Conservation (phyloP, 2,888 invertebrate genomes). For the Copidosoma aretas region DNA sequence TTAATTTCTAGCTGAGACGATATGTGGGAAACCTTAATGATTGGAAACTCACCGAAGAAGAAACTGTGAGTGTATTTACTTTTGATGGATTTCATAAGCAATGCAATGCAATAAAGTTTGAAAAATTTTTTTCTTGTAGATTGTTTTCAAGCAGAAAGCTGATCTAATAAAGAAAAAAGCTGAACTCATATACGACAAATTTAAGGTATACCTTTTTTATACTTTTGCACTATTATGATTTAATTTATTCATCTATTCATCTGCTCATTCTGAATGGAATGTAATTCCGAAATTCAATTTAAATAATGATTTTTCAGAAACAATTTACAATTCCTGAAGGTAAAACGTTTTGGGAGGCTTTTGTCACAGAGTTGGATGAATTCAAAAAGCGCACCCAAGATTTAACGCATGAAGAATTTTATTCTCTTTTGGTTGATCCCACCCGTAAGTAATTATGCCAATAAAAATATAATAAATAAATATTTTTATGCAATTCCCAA, state of each 20-base stretch:
- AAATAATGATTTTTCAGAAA: conserved; percentile 52
- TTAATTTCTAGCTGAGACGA: conserved; percentile 66
- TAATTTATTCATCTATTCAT: too few species aligned
- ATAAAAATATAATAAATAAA: too few species aligned
- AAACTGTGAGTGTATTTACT: conserved; percentile 61
- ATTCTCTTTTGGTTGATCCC: conserved; percentile 71
- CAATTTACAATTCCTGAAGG: conserved; percentile 71
- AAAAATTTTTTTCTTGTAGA: too few species aligned
- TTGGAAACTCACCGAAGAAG: conserved; percentile 73
- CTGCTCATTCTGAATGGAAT: background rate
- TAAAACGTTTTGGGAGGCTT: conserved; percentile 75
- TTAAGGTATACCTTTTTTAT: conserved; percentile 62
- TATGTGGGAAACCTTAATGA: conserved; percentile 81
- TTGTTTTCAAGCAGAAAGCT: conserved; percentile 72
- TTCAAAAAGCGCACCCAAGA: conserved; percentile 74
- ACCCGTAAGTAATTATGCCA: conserved; percentile 46
- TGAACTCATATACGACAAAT: conserved; percentile 68
- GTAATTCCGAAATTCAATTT: background rate
- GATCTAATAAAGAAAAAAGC: conserved; percentile 75
- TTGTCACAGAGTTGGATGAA: conserved; percentile 71
- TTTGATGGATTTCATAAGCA: background rate
- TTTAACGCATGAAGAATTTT: conserved; percentile 68
- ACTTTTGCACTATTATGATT: background rate
- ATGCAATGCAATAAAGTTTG: conserved; percentile 12
- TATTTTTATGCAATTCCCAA: too few species aligned